Evolutionary conservation across 2,113 vertebrate species (phyloP).

Genomic region (Pteruthius melanotis): DNA sequence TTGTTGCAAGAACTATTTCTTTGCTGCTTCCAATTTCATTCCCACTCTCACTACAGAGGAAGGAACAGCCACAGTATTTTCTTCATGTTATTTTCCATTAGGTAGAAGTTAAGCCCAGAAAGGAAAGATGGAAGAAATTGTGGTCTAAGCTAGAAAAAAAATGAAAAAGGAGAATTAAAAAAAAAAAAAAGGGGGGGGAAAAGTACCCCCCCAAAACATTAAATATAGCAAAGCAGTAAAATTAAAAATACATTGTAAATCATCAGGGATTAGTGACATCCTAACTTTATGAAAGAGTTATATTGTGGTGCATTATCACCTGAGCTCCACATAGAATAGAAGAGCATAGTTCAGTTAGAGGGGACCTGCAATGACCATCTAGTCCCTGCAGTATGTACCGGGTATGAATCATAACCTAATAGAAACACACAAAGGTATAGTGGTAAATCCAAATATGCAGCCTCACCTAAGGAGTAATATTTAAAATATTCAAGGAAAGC

Average conservation of each 20-base stretch:
- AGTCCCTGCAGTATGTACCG: neutral
- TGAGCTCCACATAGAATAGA: neutral
- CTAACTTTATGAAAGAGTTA: neutral
- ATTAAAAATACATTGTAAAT: neutral
- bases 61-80: neutral
- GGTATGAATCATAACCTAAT: neutral
- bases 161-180: no score
- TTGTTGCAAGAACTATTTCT: neutral
- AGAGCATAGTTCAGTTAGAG: neutral
- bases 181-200: neutral
- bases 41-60: fast-evolving
- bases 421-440: neutral
- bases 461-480: neutral
- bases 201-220: fast-evolving
- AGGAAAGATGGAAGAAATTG: neutral
- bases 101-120: neutral
- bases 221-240: neutral
- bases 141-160: neutral
- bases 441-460: neutral
- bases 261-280: neutral
- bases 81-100: neutral
- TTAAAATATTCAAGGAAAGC: neutral
- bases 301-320: neutral
- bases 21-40: neutral
- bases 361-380: neutral